Conservation (phyloP, 2,888 invertebrate species). For the Aethes cnicana region DNA sequence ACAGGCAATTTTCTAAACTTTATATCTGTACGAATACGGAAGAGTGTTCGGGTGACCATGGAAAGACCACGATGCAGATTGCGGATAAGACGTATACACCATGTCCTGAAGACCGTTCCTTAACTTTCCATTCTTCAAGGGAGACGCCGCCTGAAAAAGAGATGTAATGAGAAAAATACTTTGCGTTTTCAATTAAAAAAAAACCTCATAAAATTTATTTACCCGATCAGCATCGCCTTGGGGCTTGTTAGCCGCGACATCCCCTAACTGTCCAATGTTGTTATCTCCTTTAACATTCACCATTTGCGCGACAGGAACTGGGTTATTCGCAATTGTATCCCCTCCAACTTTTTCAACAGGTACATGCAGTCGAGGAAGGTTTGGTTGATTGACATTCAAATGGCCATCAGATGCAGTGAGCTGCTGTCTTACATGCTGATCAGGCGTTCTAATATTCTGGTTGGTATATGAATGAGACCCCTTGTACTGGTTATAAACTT, state of each 20-base stretch:
- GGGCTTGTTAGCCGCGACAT: conserved; percentile 49
- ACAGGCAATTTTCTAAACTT: conserved; percentile 6
- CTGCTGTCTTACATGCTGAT: too few species aligned
- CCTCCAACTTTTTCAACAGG: conserved; percentile 64
- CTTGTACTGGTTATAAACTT: conserved; percentile 68
- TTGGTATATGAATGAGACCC: conserved; percentile 68
- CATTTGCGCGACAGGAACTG: conserved; percentile 34
- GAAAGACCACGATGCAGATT: conserved; percentile 66
- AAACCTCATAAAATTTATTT: conserved; percentile 25
- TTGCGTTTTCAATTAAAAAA: conserved; percentile 3
- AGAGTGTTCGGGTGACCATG: conserved; percentile 49
- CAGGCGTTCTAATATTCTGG: conserved; percentile 51
- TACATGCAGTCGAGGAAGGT: conserved; percentile 36
- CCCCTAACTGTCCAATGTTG: conserved; percentile 49
- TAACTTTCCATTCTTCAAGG: conserved; percentile 38
- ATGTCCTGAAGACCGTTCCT: conserved; percentile 74
- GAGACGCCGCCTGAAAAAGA: conserved; percentile 42
- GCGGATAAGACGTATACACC: conserved; percentile 58
- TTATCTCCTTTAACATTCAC: conserved; percentile 39
- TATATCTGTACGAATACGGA: conserved; percentile 37
- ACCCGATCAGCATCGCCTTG: conserved; percentile 42
- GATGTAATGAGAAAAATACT: too few species aligned
- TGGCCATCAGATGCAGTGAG: conserved; percentile 56
- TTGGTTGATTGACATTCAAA: conserved; percentile 43
- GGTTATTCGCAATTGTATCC: conserved; percentile 54